Conservation (phyloP, 2,888 invertebrate species). For the Sarcophaga caerulescens region DNA sequence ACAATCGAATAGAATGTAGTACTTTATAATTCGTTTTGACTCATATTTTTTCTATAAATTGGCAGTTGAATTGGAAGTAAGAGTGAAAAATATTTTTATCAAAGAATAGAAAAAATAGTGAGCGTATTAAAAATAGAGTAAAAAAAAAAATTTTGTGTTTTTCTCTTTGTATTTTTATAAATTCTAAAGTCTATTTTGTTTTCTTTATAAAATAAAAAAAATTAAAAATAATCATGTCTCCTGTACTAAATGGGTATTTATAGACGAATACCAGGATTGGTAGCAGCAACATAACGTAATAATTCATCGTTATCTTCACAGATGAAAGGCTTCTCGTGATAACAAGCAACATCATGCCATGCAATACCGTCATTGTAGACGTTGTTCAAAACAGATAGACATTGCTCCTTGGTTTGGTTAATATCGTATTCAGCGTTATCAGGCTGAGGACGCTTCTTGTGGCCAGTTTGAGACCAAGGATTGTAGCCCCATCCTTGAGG, state of each 20-base stretch:
- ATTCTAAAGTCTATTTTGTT: constrained; percentile 80
- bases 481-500: constrained; percentile 86
- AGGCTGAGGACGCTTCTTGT: constrained; percentile 93
- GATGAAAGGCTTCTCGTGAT: constrained; percentile 95
- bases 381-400: constrained; percentile 93
- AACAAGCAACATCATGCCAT: constrained; percentile 97
- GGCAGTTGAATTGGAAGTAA: constrained; percentile 56
- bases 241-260: constrained; percentile 79
- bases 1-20: constrained; percentile 12
- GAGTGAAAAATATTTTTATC: constrained; percentile 9
- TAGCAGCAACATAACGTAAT: constrained; percentile 91
- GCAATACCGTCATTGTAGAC: constrained; percentile 96
- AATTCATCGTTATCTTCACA: constrained; percentile 95
- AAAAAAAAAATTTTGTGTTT: constrained; percentile 49
- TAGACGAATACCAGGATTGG: constrained; percentile 91
- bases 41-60: constrained; percentile 46
- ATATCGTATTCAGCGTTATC: constrained; percentile 96
- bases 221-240: constrained; percentile 61
- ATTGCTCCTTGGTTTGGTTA: constrained; percentile 93
- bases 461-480: constrained; percentile 94
- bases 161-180: constrained; percentile 72
- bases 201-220: constrained; percentile 75
- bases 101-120: constrained; percentile 36
- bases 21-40: constrained; percentile 11
- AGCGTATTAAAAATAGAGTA: constrained; percentile 56